Percentiles rank a stretch among this genome's conserved stretches.
Conservation (phyloP, 2,797 vertebrate species). For the Alauda arvensis region DNA sequence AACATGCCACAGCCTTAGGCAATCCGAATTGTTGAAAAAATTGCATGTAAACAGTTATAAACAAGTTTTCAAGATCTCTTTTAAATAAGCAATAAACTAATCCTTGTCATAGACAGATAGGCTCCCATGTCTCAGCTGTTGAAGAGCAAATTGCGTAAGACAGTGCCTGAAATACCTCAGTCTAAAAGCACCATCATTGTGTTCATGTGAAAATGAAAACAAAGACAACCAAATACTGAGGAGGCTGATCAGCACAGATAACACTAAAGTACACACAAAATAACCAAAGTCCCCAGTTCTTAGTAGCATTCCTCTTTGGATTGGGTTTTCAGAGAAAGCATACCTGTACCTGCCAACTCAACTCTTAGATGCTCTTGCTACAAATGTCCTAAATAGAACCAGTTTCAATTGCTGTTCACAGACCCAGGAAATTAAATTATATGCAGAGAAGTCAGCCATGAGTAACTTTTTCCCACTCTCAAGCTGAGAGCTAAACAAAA, state of each 20-base stretch:
- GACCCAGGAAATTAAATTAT: constrained; percentile 15
- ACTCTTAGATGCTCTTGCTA: neutral
- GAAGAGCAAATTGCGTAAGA: constrained; percentile 58
- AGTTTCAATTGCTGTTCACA: neutral
- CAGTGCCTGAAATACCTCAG: constrained; percentile 57
- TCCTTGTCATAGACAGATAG: constrained; percentile 66
- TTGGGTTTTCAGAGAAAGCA: neutral
- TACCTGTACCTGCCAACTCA: neutral
- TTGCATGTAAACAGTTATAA: constrained; percentile 65
- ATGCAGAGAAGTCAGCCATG: neutral
- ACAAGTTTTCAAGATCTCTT: constrained; percentile 63
- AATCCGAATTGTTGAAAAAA: constrained; percentile 60
- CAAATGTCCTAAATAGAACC: neutral
- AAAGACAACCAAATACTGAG: constrained; percentile 39
- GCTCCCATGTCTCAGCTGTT: constrained; percentile 60
- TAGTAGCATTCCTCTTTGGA: neutral
- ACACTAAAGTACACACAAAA: constrained; percentile 24
- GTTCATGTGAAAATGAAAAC: constrained; percentile 61
- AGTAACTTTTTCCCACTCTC: constrained; percentile 44
- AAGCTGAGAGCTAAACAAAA: constrained; percentile 51
- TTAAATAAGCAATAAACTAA: constrained; percentile 68
- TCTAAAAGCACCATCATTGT: constrained; percentile 57
- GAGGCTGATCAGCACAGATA: constrained; percentile 44
- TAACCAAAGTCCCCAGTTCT: neutral
- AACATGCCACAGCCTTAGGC: constrained; percentile 57